phyloP scores from a whole-genome alignment of 2,113 vertebrate species.

The Neogale vison region DNA sequence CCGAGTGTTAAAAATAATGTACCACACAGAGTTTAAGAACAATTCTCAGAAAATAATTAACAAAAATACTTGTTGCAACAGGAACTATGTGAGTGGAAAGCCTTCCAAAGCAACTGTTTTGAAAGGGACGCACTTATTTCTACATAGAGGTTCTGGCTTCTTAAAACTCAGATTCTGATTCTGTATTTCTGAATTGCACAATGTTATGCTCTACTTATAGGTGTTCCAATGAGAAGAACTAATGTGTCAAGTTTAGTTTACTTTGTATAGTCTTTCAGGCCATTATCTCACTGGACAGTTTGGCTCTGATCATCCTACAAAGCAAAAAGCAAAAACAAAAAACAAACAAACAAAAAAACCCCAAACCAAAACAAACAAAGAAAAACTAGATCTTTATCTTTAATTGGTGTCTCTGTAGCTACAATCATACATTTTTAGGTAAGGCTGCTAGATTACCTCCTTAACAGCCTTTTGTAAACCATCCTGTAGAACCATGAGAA shows the following conservation, averaged over 20 bases:
- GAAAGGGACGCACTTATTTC: background rate
- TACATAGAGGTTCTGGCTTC: background rate
- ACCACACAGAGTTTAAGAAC: background rate
- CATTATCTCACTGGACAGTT: background rate
- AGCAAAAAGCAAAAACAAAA: background rate
- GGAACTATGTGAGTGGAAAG: background rate
- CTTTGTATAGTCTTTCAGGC: background rate
- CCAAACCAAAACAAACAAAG: background rate
- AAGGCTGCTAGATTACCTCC: background rate
- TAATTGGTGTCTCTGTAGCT: slow-evolving; percentile 26
- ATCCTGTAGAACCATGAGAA: background rate
- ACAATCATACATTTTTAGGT: background rate
- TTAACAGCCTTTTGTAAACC: background rate
- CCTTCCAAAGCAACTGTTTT: background rate
- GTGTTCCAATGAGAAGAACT: background rate
- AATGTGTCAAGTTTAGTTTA: background rate
- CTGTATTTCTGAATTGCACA: background rate
- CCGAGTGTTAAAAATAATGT: background rate
- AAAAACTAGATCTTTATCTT: background rate
- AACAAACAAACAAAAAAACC: background rate
- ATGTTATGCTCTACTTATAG: fast-evolving
- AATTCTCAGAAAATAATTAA: background rate
- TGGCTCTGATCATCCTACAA: background rate
- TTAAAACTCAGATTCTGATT: background rate
- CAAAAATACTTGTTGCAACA: background rate